Base-by-base conservation (phyloP, 2,888 invertebrate species). In the Brachyptera putata region DNA sequence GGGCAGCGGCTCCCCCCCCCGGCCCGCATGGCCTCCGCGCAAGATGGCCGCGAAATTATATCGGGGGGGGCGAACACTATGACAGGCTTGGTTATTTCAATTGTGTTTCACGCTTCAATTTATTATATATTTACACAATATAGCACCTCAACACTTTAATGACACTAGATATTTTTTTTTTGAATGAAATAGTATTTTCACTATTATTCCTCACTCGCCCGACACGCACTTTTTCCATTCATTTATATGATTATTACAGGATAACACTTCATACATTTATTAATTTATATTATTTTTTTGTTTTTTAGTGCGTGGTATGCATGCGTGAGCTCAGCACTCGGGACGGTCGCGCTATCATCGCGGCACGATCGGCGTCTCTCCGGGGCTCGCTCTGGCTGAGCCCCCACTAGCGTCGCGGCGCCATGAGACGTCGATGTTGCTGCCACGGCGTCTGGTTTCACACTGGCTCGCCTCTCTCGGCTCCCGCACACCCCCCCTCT, bases 1-100 rank as follows among this genome's bases (percentile, higher is more conserved):
- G 80, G 80, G 80, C 79, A 78, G 76, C 73, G 73, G 73, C 75
- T 74, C 79, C 78, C 80, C 80, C 80, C 79, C 80, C 78, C 79
- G 79, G 78, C 78, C 80, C 84, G 82, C 74, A 80, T 80, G 76
- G 73, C 56, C 61, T 49, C 25, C 25, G 59, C 56, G 37, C 61
- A 62, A 62, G 57, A 60, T 57, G 60, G 62, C 57, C 24, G 62
- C 26, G 57, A 34, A n/a, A n/a, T n/a, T n/a, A n/a, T n/a, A n/a
- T n/a, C n/a, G n/a, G n/a, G n/a, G n/a, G n/a, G n/a, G n/a, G n/a
- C n/a, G n/a, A n/a, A n/a, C n/a, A n/a, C n/a, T n/a, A n/a, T n/a
- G n/a, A n/a, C n/a, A n/a, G n/a, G n/a, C n/a, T n/a, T n/a, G n/a
- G n/a, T n/a, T n/a, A n/a, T n/a, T n/a, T n/a, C n/a, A n/a, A n/a